These are phyloP conservation scores for Amphimedon queenslandica DNA, from an alignment of 37 sponge, comb jelly and placozoan species.

Conservation along the genomic window DNA sequence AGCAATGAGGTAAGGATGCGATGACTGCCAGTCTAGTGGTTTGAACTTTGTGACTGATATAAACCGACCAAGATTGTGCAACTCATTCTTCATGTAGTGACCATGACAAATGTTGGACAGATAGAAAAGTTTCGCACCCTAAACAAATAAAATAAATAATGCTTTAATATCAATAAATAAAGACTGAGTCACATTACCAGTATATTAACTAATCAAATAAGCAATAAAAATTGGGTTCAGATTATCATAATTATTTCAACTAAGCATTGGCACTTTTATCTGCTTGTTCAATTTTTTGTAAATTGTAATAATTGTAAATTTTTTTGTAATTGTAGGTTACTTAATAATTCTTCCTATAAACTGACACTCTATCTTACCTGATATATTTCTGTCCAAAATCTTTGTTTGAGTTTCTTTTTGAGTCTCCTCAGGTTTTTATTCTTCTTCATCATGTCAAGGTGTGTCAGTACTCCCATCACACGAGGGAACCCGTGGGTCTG, in stretches of 20 bases:
- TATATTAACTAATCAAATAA: background rate
- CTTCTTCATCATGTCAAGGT: conserved; percentile 83
- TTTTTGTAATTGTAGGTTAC: too few species aligned
- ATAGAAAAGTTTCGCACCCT: conserved; percentile 99
- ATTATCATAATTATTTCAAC: too few species aligned
- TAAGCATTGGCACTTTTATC: too few species aligned
- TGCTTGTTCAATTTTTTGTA: too few species aligned
- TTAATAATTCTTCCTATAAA: too few species aligned
- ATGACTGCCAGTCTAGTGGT: conserved; percentile 73
- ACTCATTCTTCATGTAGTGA: conserved; percentile 83
- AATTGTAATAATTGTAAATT: too few species aligned
- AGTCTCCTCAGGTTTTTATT: conserved; percentile 59
- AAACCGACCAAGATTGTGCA: conserved; percentile 88
- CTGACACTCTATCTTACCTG: conserved; percentile 65
- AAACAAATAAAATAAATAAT: background rate
- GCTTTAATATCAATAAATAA: background rate
- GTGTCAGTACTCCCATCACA: conserved; percentile 98
- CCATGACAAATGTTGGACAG: conserved; percentile 81
- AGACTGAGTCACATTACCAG: background rate
- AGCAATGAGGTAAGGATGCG: conserved; percentile 78
- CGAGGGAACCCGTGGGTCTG: conserved; percentile 96
- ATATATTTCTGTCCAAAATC: conserved; percentile 99
- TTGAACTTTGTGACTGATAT: conserved; percentile 96
- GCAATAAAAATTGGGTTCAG: background rate
- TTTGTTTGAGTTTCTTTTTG: conserved; percentile 88